Conservation (phyloP, 2,888 invertebrate genomes). For the Sympetrum striolatum region DNA sequence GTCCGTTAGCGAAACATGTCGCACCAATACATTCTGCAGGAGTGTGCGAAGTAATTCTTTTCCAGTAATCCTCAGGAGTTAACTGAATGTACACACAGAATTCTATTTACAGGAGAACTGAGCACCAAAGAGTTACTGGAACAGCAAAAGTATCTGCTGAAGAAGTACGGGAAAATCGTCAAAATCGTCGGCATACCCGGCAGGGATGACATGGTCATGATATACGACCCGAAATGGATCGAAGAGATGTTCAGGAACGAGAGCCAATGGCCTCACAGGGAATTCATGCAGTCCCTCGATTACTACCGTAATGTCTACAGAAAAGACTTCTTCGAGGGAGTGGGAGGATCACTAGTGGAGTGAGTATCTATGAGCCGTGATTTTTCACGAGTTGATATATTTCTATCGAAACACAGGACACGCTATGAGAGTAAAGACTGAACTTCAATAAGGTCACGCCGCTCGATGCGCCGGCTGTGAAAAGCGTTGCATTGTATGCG, state of each 20-base stretch:
- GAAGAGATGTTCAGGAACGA: conserved; percentile 56
- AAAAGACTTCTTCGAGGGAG: conserved; percentile 52
- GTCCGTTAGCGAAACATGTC: no score
- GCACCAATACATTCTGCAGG: no score
- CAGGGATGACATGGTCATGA: conserved; percentile 34
- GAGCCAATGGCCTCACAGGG: conserved; percentile 58
- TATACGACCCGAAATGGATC: conserved; percentile 41
- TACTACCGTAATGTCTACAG: conserved; percentile 56
- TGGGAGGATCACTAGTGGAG: conserved; percentile 58
- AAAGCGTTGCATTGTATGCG: no score
- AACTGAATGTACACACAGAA: no score
- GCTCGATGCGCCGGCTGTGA: no score
- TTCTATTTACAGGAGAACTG: not conserved
- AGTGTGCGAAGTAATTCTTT: no score
- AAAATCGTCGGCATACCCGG: conserved; percentile 29
- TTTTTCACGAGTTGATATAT: not conserved
- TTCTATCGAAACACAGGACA: no score
- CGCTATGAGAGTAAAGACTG: no score
- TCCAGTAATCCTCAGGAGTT: not conserved
- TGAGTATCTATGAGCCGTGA: conserved; percentile 46
- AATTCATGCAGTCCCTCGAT: conserved; percentile 58
- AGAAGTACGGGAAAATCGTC: conserved; percentile 43
- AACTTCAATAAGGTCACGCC: no score
- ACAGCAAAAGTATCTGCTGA: not conserved
- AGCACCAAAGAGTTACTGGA: not conserved